Base-by-base conservation (phyloP, 2,888 invertebrate species). In the Petrophora chlorosata region DNA sequence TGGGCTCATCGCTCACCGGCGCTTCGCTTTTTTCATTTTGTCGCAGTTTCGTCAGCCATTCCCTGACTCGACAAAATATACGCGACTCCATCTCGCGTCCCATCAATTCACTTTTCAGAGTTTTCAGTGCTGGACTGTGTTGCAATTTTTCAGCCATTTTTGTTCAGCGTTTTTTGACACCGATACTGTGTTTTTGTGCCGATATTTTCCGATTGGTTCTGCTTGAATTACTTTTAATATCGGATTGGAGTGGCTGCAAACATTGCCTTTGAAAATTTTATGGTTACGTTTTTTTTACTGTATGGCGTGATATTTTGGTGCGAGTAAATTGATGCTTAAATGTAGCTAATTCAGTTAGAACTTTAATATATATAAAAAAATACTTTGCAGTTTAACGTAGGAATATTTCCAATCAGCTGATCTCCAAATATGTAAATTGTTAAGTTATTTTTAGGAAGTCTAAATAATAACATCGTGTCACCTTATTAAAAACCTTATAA, bases 81-180 rank as follows among this genome's bases (percentile, higher is more conserved):
- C 51, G 51, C 47, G 45, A 39, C 40, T 42, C 51, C 59, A 62
- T 57, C 56, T 53, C 56, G 41, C 54, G 41, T 30, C 50, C 60
- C 63, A 66, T 68, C 68, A 63, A 68, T 68, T 66, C 63, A 60
- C 61, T 68, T 63, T 58, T 50, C 50, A 41, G 47, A 56, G 47
- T 56, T 53, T 56, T 52, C 52, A 34, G 45, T 51, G 54, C 56
- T 34, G 42, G 49, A 59, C 63, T 61, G 56, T 61, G 61, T 65
- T 60, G 70, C 68, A 60, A 69, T 70, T 67, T 68, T 69, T 64
- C 63, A 57, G 59, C 49, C 50, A 50, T 58, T 67, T 67, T 65
- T 67, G 60, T 61, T 60, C 53, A 49, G 34, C 33, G 22, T 57
- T 62, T 48, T 58, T 53, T 53, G 48, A 45, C 40, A 58, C 46